Base-by-base conservation (phyloP, 53 echinoderm and acorn worm genomes). In the Paracentrotus lividus region DNA sequence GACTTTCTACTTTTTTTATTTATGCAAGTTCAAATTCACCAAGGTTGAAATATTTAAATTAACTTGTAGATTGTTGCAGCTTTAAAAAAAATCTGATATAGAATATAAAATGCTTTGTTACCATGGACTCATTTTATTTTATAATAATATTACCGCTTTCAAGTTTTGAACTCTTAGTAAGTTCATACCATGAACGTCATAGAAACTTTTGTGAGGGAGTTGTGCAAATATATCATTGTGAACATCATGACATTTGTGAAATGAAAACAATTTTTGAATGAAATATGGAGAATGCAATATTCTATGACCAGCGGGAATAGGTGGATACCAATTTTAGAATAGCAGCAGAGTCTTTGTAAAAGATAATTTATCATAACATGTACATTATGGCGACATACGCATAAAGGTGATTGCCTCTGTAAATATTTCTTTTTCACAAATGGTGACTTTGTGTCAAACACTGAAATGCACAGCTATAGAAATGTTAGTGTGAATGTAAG, bases 311-410 rank as follows among this genome's bases (percentile, higher is more conserved):
- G 72, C 72, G 40, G 72, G 69, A n/a, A n/a, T n/a, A n/a, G n/a
- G n/a, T n/a, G n/a, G n/a, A n/a, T n/a, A n/a, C n/a, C n/a, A n/a
- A n/a, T n/a, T n/a, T n/a, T n/a, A n/a, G 72, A 18, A 38, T 72
- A 38, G 40, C 20, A 36, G 72, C 21, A 15, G 5, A 38, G 72
- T 40, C 38, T 18, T 72, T 72, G 72, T 72, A 18, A 15, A 18
- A 72, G 27, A 72, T 72, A 72, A 72, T 72, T 40, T 72, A 72
- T 72, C 18, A 72, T 38, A 72, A 72, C 72, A 72, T 72, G 72
- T 72, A 36, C 38, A 72, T 21, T 38, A 72, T 16, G 18, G 72
- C 15, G 69, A 38, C 72, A 20, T 5, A 20, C 20, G 21, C 16
- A 72, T 40, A 40, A 72, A 72, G 36, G 72, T 72, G 18, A 3